Percentiles rank a stretch among this genome's conserved stretches.
phyloP scores from a whole-genome alignment of 2,113 vertebrate genomes.

The Apodemus speciosus region DNA sequence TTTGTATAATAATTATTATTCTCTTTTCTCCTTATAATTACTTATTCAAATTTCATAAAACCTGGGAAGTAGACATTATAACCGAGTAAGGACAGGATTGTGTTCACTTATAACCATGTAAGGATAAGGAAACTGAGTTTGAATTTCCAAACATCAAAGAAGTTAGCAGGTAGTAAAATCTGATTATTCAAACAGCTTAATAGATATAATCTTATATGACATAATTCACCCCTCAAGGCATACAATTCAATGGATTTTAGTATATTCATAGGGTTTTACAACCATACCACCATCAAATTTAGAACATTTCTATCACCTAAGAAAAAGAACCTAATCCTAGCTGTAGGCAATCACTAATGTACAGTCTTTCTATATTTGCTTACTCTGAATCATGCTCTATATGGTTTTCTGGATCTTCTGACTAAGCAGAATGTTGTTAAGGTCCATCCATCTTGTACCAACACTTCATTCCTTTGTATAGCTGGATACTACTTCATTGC shows the following conservation, averaged over 20 bases:
- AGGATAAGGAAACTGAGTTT: constrained; percentile 13
- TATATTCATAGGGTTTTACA: constrained; percentile 24
- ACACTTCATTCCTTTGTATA: constrained; percentile 1
- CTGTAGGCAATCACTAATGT: background rate
- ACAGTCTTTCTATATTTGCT: background rate
- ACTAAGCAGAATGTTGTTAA: background rate
- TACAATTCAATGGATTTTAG: constrained; percentile 13
- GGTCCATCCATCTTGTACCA: background rate
- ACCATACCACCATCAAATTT: background rate
- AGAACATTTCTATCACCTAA: constrained; percentile 10
- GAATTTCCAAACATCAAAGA: constrained; percentile 47
- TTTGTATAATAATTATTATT: constrained; percentile 28
- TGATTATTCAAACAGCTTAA: background rate
- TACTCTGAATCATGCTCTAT: background rate
- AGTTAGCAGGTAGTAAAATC: constrained; percentile 16
- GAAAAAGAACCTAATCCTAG: background rate
- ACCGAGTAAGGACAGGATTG: background rate
- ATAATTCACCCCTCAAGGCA: constrained; percentile 7
- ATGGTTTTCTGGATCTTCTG: constrained; percentile 17
- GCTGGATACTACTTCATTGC: background rate
- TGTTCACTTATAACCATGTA: constrained; percentile 2
- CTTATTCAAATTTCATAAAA: constrained; percentile 37
- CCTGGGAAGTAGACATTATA: constrained; percentile 25
- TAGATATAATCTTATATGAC: constrained; percentile 7
- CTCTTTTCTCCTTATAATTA: constrained; percentile 18